Base-by-base conservation (phyloP, 1,140 invertebrate genomes). In the Carcinoscorpius rotundicauda region DNA sequence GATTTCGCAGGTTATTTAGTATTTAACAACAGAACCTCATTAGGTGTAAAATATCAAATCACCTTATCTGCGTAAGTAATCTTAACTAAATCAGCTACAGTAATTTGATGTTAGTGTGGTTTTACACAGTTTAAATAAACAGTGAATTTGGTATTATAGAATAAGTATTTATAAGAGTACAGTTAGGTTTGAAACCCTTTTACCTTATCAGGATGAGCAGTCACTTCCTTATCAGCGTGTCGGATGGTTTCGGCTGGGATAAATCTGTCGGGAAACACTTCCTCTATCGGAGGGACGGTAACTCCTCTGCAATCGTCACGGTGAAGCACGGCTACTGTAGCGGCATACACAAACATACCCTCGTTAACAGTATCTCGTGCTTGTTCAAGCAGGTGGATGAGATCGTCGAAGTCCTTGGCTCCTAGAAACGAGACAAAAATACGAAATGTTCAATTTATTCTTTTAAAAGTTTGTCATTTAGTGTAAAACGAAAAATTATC, bases 151-250 rank as follows among this genome's bases (percentile, higher is more conserved):
- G 29, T 29, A 29, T 29, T 29, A 29, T 29, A 29, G 29, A 29
- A 29, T 29, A 29, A 29, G 29, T 29, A 29, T 29, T 29, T 29
- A 29, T 29, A 29, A 29, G 29, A 29, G 29, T 29, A 29, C 29
- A 29, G 29, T 29, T 29, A 29, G 29, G 29, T 29, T 29, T 29
- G 29, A 29, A 29, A 29, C 29, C 29, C 29, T 29, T 29, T 62
- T 58, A 66, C 64, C 11, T 77, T 59, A 68, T 69, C 62, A 69
- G 71, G 56, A 62, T 77, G 72, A 68, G 80, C 69, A 68, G 79
- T 74, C 52, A 62, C 62, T 49, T 67, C 61, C 9, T 66, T 66
- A 50, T 62, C 51, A 49, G 65, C 66, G 48, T 62, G 51, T 52
- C 64, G 63, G 58, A 67, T 67, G 55, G 66, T 67, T 50, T 67